Evolutionary conservation across 1,140 invertebrate genomes (phyloP).

Genomic region (Nylanderia fulva): DNA sequence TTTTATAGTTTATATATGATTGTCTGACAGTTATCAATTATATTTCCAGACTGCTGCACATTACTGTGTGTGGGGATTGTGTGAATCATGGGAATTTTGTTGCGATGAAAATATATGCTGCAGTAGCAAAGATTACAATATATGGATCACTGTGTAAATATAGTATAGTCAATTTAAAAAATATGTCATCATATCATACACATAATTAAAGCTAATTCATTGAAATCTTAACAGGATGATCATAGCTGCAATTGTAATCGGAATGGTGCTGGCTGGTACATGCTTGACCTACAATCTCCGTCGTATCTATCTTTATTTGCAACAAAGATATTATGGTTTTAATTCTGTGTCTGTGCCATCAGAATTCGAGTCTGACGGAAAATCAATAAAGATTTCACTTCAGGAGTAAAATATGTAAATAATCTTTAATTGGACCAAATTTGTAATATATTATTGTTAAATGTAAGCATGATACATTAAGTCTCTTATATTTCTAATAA

Average conservation of each 20-base stretch:
- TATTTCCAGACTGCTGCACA: constrained; percentile 46
- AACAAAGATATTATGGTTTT: constrained; percentile 9
- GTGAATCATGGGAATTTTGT: constrained; percentile 50
- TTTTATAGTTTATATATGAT: too few species aligned
- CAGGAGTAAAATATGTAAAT: not conserved
- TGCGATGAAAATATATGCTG: constrained; percentile 68
- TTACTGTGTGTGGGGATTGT: constrained; percentile 66
- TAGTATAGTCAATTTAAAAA: not conserved
- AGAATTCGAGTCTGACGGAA: constrained; percentile 30
- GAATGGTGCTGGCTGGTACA: constrained; percentile 40
- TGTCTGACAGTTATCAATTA: not conserved
- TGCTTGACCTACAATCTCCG: constrained; percentile 39
- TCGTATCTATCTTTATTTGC: constrained; percentile 21
- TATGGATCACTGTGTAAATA: constrained; percentile 51
- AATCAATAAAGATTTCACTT: constrained; percentile 36
- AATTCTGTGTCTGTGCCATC: constrained; percentile 26
- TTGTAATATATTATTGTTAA: constrained; percentile 8
- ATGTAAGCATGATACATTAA: not conserved
- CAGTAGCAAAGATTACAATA: constrained; percentile 22
- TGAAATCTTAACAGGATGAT: constrained; percentile 30
- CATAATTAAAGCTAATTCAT: not conserved
- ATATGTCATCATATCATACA: not conserved
- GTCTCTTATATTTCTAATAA: not conserved
- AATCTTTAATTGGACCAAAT: not conserved
- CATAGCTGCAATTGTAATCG: constrained; percentile 33